Base-by-base conservation (phyloP, 2,888 invertebrate genomes). In the Rotaria magnacalcarata region DNA sequence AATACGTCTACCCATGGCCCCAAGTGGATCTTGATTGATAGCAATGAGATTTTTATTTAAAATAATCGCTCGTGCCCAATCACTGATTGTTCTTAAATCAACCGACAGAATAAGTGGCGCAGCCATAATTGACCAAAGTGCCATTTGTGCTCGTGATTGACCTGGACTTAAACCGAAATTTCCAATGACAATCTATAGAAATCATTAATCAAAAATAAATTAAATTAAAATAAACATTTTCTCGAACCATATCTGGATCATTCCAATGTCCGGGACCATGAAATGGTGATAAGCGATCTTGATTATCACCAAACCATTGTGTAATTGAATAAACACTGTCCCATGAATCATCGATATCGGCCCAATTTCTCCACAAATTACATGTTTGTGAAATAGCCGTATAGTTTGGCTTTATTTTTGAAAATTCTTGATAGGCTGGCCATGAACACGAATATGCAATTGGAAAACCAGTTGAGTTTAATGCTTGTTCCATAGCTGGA, bases 361-460 rank as follows among this genome's bases (percentile, higher is more conserved):
- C 95, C 90, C 94, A 97, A 91, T 97, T 97, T 88, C 97, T 93
- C 97, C 96, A 97, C 89, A 97, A 92, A 92, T 97, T 97, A 91
- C 97, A 97, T 90, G 94, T 93, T 88, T 94, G 93, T 89, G 95
- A 95, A 89, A 97, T 96, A 16, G 94, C 93, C 8, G 94, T 93
- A 91, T 95, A 97, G 92, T 97, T 95, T 0, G 96, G 96, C 94
- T 95, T 92, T 89, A 84, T 85, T 41, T 80, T 75, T 19, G 47
- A 54, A 58, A 54, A 84, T 52, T 80, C 47, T 86, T 88, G 87
- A 88, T 99, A 99, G 84, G 96, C 96, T 0, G 98, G 98, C 98
- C 97, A 98, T 91, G 96, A 96, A 92, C 98, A 99, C 0, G 96
- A 96, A 92, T 96, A 98, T 85, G 97, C 93, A 94, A 99, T 98